Conservation (phyloP, 2,113 vertebrate species). For the Amphiprion percula region DNA sequence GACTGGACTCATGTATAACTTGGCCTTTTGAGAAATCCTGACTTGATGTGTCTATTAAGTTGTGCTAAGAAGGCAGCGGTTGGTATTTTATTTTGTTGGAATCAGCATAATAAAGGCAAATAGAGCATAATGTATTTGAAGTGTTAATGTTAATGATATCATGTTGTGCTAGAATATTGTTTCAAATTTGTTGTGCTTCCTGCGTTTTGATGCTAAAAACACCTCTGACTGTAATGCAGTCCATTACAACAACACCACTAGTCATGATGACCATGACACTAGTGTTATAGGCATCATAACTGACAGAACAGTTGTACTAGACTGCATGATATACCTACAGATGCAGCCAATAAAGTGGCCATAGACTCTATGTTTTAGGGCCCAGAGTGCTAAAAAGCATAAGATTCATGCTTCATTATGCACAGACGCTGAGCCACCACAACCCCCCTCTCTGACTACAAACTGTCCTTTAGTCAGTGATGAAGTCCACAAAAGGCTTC, state of each 20-base stretch:
- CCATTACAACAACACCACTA: too few relatives aligned
- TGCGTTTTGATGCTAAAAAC: too few relatives aligned
- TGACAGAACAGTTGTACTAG: not conserved
- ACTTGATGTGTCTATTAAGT: conserved; percentile 64
- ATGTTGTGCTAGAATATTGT: too few relatives aligned
- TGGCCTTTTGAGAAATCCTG: conserved; percentile 62
- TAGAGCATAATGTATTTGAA: not conserved
- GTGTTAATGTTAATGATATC: not conserved
- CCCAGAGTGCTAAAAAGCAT: not conserved
- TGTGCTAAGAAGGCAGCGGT: conserved; percentile 16
- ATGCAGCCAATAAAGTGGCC: not conserved
- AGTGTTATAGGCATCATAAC: too few relatives aligned
- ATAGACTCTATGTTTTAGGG: not conserved
- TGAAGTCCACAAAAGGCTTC: conserved; percentile 42
- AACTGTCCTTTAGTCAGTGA: conserved; percentile 59
- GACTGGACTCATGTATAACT: conserved; percentile 57
- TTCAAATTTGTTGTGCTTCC: too few relatives aligned
- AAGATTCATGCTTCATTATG: conserved; percentile 25
- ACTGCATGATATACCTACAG: not conserved
- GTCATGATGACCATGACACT: too few relatives aligned
- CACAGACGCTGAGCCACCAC: conserved; percentile 43
- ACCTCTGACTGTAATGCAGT: too few relatives aligned
- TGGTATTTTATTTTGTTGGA: conserved; percentile 17
- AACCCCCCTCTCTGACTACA: conserved; percentile 35
- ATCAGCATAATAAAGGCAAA: conserved; percentile 29